Conservation (phyloP, 2,888 invertebrate species). For the Rotaria macrura region DNA sequence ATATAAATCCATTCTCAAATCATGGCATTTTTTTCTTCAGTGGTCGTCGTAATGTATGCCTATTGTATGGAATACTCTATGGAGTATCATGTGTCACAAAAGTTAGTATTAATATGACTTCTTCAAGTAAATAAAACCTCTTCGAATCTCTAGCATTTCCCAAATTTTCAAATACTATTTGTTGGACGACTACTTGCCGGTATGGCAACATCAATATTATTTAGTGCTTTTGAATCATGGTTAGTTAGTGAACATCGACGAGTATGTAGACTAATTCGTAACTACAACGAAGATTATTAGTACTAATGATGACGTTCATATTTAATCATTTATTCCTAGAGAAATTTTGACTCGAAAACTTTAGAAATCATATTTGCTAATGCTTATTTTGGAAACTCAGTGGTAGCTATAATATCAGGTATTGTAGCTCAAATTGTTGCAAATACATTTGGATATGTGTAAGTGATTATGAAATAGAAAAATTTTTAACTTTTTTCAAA, state of each 20-base stretch:
- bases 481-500: no score
- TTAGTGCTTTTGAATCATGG: slow-evolving; percentile 54
- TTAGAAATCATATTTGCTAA: slow-evolving; percentile 51
- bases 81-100: slow-evolving; percentile 53
- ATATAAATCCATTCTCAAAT: not conserved
- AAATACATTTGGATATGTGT: slow-evolving; percentile 53
- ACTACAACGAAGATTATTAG: no score
- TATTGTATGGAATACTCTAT: slow-evolving; percentile 53
- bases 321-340: slow-evolving; percentile 38
- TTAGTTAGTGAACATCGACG: slow-evolving; percentile 52
- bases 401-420: slow-evolving; percentile 53
- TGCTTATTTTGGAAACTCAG: slow-evolving; percentile 52
- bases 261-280: slow-evolving; percentile 40
- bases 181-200: slow-evolving; percentile 52
- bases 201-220: slow-evolving; percentile 53
- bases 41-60: slow-evolving; percentile 52
- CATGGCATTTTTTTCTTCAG: slow-evolving; percentile 40
- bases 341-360: slow-evolving; percentile 48
- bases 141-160: slow-evolving; percentile 48
- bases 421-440: slow-evolving; percentile 52
- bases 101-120: slow-evolving; percentile 38
- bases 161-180: slow-evolving; percentile 51
- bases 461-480: slow-evolving; percentile 37
- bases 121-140: no score
- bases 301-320: no score